Evolutionary conservation across 2,797 vertebrate genomes (phyloP).

Genomic region (Crypturellus tataupa): DNA sequence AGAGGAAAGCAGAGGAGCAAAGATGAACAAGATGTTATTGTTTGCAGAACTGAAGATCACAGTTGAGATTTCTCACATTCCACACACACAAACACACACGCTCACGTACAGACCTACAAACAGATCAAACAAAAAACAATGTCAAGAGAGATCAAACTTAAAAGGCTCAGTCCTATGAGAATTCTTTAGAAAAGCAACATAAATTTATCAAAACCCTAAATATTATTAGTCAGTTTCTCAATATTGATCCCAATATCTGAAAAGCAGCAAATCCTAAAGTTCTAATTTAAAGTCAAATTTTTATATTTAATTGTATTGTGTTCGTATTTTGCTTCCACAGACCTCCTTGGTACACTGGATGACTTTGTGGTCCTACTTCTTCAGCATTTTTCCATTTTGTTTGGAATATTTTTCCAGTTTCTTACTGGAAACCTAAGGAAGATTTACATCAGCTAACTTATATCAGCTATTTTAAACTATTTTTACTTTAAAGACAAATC

Average conservation of each 20-base stretch:
- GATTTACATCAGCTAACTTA: neutral
- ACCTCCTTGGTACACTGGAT: neutral
- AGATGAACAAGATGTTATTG: neutral
- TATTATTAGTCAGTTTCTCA: neutral
- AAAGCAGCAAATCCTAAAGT: neutral
- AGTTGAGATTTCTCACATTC: neutral
- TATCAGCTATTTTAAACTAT: neutral
- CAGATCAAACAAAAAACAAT: neutral
- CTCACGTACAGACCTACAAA: rapidly evolving
- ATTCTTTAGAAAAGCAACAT: neutral
- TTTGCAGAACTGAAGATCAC: neutral
- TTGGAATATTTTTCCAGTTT: neutral
- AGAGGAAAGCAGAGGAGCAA: neutral
- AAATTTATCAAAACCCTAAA: neutral
- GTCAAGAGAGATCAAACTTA: neutral
- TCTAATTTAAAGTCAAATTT: neutral
- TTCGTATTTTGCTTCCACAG: neutral
- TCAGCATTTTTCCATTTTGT: neutral
- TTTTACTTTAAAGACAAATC: neutral
- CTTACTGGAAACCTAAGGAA: neutral
- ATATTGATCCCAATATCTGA: neutral
- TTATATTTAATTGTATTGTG: neutral
- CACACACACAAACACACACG: neutral
- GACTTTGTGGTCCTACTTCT: neutral
- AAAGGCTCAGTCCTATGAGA: neutral